phyloP scores from a whole-genome alignment of 2,888 invertebrate species.

The Drosophila colorata region DNA sequence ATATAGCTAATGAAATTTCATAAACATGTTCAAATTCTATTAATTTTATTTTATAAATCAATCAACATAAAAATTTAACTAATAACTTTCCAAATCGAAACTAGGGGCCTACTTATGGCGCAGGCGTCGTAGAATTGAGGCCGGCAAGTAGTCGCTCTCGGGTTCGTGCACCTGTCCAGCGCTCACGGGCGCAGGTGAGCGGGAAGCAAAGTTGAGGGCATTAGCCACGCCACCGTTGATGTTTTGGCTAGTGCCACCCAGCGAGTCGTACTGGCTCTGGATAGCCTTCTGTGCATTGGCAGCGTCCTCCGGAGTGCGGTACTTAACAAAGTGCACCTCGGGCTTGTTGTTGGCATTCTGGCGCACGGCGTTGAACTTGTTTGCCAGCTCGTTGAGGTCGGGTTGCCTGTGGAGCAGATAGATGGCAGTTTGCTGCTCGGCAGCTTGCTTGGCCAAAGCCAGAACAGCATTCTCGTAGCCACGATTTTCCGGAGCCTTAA shows the following conservation, averaged over 20 bases:
- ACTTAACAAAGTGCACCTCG: conserved; percentile 81
- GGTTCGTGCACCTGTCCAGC: conserved; percentile 49
- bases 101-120: conserved; percentile 46
- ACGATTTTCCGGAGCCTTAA: conserved; percentile 78
- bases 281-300: conserved; percentile 75
- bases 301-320: conserved; percentile 79
- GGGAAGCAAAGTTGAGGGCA: conserved; percentile 79
- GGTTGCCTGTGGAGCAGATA: conserved; percentile 78
- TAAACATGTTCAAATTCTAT: conserved; percentile 14
- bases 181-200: conserved; percentile 53
- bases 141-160: conserved; percentile 67
- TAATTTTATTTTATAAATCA: conserved; percentile 38
- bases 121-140: conserved; percentile 72
- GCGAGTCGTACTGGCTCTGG: conserved; percentile 74
- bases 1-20: too few relatives aligned
- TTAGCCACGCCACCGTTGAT: conserved; percentile 77
- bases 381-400: conserved; percentile 71
- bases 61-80: conserved; percentile 42
- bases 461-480: conserved; percentile 77
- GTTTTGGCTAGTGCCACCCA: conserved; percentile 66
- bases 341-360: conserved; percentile 67
- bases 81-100: conserved; percentile 6
- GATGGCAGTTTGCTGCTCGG: conserved; percentile 78
- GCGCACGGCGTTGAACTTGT: conserved; percentile 73
- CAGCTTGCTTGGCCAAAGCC: conserved; percentile 77